phyloP scores from a whole-genome alignment of 2,797 vertebrate genomes.

The Todus mexicanus region DNA sequence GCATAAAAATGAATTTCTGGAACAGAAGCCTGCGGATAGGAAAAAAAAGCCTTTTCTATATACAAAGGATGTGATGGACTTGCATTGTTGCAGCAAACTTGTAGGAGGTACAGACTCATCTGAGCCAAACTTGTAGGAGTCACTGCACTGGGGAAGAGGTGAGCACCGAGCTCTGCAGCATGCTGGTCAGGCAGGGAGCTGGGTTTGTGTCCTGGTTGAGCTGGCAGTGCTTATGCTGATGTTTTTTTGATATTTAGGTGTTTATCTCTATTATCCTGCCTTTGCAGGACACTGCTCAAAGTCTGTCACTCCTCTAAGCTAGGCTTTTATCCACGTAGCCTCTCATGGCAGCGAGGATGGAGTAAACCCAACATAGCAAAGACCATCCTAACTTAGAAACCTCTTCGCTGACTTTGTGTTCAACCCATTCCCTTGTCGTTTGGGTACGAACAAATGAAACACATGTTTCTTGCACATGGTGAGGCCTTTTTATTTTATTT shows the following conservation, averaged over 20 bases:
- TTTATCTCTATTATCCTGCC: not conserved
- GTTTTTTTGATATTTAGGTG: not conserved
- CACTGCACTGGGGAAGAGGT: not conserved
- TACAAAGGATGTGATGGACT: not conserved
- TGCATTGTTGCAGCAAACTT: not conserved
- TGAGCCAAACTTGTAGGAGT: not conserved
- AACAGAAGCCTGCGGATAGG: not conserved
- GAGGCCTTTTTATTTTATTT: not conserved
- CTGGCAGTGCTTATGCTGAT: not conserved
- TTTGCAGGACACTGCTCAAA: not conserved
- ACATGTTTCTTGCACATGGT: constrained; percentile 3
- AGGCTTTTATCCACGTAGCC: rapidly evolving
- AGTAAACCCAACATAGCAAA: not conserved
- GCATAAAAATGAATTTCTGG: not conserved
- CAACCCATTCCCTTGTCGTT: not conserved
- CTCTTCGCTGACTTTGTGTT: not conserved
- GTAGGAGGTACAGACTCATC: rapidly evolving
- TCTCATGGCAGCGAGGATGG: not conserved
- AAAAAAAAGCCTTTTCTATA: not conserved
- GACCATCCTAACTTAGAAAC: not conserved
- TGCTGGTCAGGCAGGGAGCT: not conserved
- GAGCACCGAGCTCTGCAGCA: not conserved
- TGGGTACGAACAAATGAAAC: constrained; percentile 19
- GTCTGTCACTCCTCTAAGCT: not conserved
- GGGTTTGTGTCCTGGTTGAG: not conserved